Evolutionary conservation across 2,888 invertebrate genomes (phyloP), one percentile per base, ranked within the genome.

Genomic region (Polia nebulosa): DNA sequence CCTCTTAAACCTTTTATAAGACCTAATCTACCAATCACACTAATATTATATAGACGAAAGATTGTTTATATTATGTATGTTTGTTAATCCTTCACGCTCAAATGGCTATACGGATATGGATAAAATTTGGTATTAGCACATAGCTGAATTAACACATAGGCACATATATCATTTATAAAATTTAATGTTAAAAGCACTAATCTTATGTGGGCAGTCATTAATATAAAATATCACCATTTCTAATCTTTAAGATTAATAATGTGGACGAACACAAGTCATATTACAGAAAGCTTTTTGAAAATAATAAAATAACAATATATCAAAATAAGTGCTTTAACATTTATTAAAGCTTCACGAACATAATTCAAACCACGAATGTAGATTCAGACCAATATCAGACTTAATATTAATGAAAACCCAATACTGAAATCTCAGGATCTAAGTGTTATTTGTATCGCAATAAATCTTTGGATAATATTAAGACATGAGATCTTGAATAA

Each of bases 381-480:
- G 13, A 41, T 34, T 25, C n/a, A 11, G 5, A 39, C 8, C 15
- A 55, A 55, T 45, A 20, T 29, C 13, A 55, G 6, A 25, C 1
- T 2, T 41, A 39, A 58, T 53, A 66, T 75, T 44, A 59, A 39
- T 69, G 49, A n/a, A 51, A 56, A 45, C 3, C 15, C 47, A 59
- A 68, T 32, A 59, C n/a, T 44, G 13, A n/a, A 55, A 51, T 45
- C 15, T 45, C 1, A 27, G 27, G 22, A 22, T 27, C 20, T 41
- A 45, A 63, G 29, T 44, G 15, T 45, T 39, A 20, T 49, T 49
- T 32, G 13, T 44, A 56, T 39, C 7, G 32, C 3, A 56, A 68
- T 67, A 51, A 51, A 56, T 56, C 41, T 44, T 34, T 17, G 20
- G 11, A 2, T 17, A 22, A 2, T 17, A 22, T 27, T 49, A 20